phyloP scores from a whole-genome alignment of 2,888 invertebrate species.

The Geotrupes spiniger region DNA sequence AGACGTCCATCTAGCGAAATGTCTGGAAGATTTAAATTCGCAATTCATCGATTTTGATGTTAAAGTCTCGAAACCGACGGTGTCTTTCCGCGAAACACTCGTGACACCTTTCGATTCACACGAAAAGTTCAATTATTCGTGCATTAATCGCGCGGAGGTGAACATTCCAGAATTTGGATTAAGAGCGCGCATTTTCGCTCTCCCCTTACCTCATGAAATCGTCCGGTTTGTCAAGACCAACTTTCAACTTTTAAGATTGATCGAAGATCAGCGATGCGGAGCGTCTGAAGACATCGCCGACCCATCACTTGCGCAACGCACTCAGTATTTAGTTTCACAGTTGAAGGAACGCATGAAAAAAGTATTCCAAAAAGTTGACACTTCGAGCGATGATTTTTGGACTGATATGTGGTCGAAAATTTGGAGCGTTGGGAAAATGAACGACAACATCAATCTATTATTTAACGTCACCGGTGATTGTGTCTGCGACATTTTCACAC shows the following conservation, averaged over 20 bases:
- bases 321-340: conserved; percentile 26
- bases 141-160: conserved; percentile 18
- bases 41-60: conserved; percentile 83
- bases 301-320: conserved; percentile 41
- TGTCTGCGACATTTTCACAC: conserved; percentile 55
- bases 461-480: conserved; percentile 77
- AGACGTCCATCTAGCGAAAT: conserved; percentile 94
- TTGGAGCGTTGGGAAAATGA: conserved; percentile 90
- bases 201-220: conserved; percentile 71
- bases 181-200: conserved; percentile 69
- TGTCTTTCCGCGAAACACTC: conserved; percentile 93
- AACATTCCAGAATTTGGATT: conserved; percentile 23
- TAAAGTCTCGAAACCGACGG: conserved; percentile 93
- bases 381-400: conserved; percentile 48
- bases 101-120: conserved; percentile 72
- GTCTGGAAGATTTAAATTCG: conserved; percentile 83
- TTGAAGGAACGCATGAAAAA: conserved; percentile 12
- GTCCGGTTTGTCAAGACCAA: conserved; percentile 71
- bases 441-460: conserved; percentile 86
- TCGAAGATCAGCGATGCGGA: conserved; percentile 44
- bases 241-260: conserved; percentile 65
- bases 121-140: conserved; percentile 72
- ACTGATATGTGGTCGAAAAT: conserved; percentile 58
- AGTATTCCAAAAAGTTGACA: conserved; percentile 14
- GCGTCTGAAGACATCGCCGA: conserved; percentile 38